Conservation (phyloP, 2,113 vertebrate genomes). For the Alligator sinensis region DNA sequence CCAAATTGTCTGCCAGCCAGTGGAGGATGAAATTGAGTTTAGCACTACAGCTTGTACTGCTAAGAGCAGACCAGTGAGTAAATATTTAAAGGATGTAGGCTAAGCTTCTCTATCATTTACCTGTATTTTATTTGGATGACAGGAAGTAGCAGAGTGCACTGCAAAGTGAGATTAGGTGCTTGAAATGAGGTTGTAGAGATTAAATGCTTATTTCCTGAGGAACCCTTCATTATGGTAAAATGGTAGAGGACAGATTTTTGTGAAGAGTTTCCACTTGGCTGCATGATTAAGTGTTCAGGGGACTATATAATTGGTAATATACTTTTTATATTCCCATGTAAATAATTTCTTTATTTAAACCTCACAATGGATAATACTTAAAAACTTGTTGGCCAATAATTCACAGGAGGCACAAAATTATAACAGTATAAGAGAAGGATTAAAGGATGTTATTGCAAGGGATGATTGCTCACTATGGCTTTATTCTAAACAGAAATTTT, state of each 20-base stretch:
- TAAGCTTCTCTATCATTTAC: conserved; percentile 58
- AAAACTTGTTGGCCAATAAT: conserved; percentile 55
- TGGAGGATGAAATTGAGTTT: conserved; percentile 86
- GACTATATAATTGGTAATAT: conserved; percentile 53
- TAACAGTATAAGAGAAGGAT: conserved; percentile 37
- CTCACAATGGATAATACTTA: conserved; percentile 56
- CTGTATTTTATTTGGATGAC: conserved; percentile 59
- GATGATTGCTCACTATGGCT: conserved; percentile 33
- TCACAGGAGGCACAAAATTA: conserved; percentile 60
- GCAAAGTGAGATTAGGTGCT: conserved; percentile 40
- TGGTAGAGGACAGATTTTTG: conserved; percentile 27
- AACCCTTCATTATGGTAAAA: conserved; percentile 3
- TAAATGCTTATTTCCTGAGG: conserved; percentile 54
- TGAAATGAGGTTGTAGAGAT: conserved; percentile 38
- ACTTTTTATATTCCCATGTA: conserved; percentile 59
- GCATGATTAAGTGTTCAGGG: conserved; percentile 48
- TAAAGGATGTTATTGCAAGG: conserved; percentile 11
- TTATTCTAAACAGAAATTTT: conserved; percentile 36
- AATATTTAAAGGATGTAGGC: conserved; percentile 57
- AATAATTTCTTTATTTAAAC: conserved; percentile 72
- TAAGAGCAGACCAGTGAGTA: conserved; percentile 52
- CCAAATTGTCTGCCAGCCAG: conserved; percentile 83
- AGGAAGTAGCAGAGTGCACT: conserved; percentile 32
- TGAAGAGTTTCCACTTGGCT: conserved; percentile 50
- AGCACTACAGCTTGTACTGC: conserved; percentile 73